Evolutionary conservation across 2,797 vertebrate genomes (phyloP), one percentile per base, ranked within the genome.

Genomic region (Leuciscus waleckii): DNA sequence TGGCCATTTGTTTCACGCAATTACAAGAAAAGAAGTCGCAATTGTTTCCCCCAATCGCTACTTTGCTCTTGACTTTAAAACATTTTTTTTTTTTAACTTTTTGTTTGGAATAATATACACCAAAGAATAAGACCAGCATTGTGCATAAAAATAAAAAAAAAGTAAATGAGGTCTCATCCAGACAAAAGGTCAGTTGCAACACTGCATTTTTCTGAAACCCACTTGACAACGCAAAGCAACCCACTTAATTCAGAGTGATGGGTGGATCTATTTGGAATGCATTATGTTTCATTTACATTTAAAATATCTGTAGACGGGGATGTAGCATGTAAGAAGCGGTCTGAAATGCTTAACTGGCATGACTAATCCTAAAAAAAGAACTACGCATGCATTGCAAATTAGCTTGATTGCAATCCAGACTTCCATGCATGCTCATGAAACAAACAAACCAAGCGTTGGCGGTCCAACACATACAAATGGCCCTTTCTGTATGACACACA

Each of bases 351-450:
- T 68, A 41, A 29, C 54, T 58, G 19, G 51, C 68, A 56, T 17
- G 29, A 39, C 10, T 51, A 37, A 70, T 70, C 9, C 17, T 41
- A 21, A 41, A 10, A 54, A 16, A 54, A 69, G 0, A 81, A 71
- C 35, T 61, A 46, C 43, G 35, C n/a, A 82, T 41, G 43, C 37
- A 54, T 71, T 71, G 26, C 23, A 81, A 71, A 70, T 21, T n/a
- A 39, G 46, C 37, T 32, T 41, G 14, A 13, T 43, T 29, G n/a
- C n/a, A 63, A 43, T 63, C 39, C 37, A 63, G 37, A 58, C 8
- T 61, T 58, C 2, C 7, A 39, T 65, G 29, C 63, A 4, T 65
- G 2, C 63, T 32, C 1, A 7, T 7, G 23, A 46, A 26, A 73
- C 7, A 70, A 41, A 70, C 6, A 75, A 14, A 76, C 16, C 5